Percentiles rank a stretch among this genome's conserved stretches.
Evolutionary conservation across 2,113 vertebrate genomes (phyloP).

Genomic region (Grammomys dolichurus): DNA sequence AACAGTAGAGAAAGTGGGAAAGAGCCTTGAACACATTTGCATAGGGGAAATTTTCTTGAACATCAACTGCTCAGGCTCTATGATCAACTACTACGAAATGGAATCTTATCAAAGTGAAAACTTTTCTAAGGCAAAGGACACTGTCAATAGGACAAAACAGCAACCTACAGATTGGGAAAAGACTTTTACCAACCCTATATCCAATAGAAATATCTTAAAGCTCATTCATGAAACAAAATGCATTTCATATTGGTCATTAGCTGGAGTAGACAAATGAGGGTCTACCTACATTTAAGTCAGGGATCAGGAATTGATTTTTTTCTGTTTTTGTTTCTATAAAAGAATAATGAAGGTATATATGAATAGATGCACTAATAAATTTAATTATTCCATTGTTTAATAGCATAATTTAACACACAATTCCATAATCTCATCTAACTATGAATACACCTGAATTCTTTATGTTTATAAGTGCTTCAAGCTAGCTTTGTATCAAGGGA

Average conservation of each 20-base stretch:
- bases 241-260: neutral
- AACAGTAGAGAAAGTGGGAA: too few species aligned
- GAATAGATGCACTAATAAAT: neutral
- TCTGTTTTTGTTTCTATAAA: neutral
- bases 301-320: neutral
- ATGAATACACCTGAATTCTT: neutral
- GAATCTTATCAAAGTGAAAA: too few species aligned
- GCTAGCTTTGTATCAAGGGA: neutral
- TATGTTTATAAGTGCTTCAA: neutral
- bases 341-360: neutral
- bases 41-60: too few species aligned
- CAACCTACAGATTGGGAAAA: too few species aligned
- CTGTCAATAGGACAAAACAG: too few species aligned
- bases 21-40: too few species aligned
- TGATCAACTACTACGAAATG: too few species aligned
- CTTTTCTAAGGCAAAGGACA: too few species aligned
- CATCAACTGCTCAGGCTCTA: too few species aligned
- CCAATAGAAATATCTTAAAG: neutral
- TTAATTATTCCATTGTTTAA: neutral
- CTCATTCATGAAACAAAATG: neutral
- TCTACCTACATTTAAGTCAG: neutral
- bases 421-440: neutral
- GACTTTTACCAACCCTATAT: too few species aligned
- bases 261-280: neutral
- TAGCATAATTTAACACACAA: neutral